These are phyloP conservation scores for Alethe diademata DNA, from an alignment of 2,113 vertebrate species.

Conservation along the genomic window DNA sequence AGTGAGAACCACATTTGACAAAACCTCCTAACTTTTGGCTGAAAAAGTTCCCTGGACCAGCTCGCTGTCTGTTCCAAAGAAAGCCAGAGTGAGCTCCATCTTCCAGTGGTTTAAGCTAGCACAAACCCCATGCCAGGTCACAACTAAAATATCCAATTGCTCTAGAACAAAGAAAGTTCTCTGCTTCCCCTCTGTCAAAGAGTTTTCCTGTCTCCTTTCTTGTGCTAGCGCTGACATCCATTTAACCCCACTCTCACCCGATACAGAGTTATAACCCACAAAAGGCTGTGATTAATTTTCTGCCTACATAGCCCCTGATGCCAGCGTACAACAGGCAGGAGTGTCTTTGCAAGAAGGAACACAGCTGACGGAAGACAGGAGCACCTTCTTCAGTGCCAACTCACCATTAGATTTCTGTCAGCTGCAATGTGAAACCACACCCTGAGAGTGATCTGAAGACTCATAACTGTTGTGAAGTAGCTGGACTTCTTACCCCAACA, in stretches of 20 bases:
- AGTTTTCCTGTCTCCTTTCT: not conserved
- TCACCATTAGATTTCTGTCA: not conserved
- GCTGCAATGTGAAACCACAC: not conserved
- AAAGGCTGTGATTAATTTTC: not conserved
- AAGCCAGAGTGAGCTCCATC: not conserved
- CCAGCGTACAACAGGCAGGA: accelerated
- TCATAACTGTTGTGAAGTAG: not conserved
- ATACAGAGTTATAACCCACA: not conserved
- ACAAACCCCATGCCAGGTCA: not conserved
- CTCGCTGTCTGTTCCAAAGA: not conserved
- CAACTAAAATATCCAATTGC: not conserved
- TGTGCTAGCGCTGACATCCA: not conserved
- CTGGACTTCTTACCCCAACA: not conserved
- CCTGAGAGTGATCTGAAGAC: not conserved
- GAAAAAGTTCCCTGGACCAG: not conserved
- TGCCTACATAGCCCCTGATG: not conserved
- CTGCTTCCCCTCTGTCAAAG: not conserved
- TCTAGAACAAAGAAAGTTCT: not conserved
- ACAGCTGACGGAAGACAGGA: not conserved
- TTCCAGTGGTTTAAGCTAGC: not conserved
- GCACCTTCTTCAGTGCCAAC: not conserved
- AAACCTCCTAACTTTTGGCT: not conserved
- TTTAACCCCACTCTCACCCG: not conserved
- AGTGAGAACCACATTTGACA: not conserved
- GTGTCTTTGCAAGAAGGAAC: not conserved